Conservation (phyloP, 2,888 invertebrate genomes). For the Rhingia rostrata region DNA sequence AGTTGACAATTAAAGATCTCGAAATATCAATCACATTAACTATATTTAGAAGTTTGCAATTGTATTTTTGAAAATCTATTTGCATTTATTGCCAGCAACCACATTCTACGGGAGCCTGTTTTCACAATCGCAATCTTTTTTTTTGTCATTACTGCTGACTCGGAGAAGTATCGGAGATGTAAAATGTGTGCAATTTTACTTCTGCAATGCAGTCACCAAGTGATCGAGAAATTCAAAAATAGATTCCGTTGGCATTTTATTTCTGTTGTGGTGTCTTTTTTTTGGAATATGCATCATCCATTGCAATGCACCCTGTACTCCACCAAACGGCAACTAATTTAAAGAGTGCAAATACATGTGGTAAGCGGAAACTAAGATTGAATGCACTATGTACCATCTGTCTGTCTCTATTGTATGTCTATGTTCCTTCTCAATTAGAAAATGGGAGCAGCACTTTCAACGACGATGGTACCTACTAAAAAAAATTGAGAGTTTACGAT, state of each 20-base stretch:
- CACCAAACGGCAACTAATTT: constrained; percentile 19
- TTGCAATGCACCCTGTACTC: neutral
- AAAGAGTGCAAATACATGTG: constrained; percentile 26
- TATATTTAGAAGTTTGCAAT: no score
- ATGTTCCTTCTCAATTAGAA: constrained; percentile 38
- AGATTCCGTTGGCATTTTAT: constrained; percentile 33
- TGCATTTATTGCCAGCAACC: constrained; percentile 27
- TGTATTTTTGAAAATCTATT: neutral
- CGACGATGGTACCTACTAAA: neutral
- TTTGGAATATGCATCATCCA: neutral
- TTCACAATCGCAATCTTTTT: neutral
- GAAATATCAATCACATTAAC: no score
- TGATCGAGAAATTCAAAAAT: constrained; percentile 55
- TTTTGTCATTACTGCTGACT: no score
- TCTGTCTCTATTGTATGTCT: constrained; percentile 33
- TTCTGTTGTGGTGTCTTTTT: constrained; percentile 17
- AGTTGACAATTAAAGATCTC: no score
- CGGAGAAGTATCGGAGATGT: no score
- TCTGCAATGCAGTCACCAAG: constrained; percentile 42
- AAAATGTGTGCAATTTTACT: no score
- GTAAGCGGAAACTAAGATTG: constrained; percentile 52
- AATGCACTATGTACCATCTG: constrained; percentile 34
- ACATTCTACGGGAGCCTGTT: neutral
- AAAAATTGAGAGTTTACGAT: constrained; percentile 41
- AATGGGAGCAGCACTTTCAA: constrained; percentile 32